phyloP scores from a whole-genome alignment of 2,113 vertebrate species.

The Rhineura floridana region DNA sequence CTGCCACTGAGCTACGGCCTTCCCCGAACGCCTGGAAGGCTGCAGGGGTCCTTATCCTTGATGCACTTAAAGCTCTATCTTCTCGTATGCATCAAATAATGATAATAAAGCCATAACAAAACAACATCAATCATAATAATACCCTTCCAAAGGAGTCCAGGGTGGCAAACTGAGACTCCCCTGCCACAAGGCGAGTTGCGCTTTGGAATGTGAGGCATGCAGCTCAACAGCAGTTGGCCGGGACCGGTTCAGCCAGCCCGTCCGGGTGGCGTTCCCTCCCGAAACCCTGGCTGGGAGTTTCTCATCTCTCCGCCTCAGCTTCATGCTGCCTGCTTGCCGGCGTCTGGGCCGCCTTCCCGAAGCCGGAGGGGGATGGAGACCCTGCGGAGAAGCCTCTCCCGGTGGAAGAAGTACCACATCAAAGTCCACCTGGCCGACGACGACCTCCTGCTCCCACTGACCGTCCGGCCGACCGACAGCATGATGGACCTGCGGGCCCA shows the following conservation, averaged over 20 bases:
- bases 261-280: conserved; percentile 32
- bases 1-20: too few species aligned
- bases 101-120: too few species aligned
- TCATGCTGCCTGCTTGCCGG: conserved; percentile 34
- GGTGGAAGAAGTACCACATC: conserved; percentile 81
- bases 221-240: not conserved
- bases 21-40: too few species aligned
- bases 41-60: too few species aligned
- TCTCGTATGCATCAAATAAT: too few species aligned
- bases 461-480: conserved; percentile 75
- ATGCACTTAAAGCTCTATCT: too few species aligned
- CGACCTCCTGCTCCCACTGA: conserved; percentile 76
- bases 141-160: too few species aligned
- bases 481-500: conserved; percentile 80
- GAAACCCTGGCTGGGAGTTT: conserved; percentile 44
- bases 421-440: conserved; percentile 80
- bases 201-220: conserved; percentile 62
- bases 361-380: conserved; percentile 72
- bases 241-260: conserved; percentile 68
- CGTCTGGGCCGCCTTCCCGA: accelerated
- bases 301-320: conserved; percentile 42
- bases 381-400: conserved; percentile 74
- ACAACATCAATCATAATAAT: too few species aligned
- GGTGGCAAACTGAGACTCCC: too few species aligned
- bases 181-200: conserved; percentile 67